Percentiles rank a stretch among this genome's conserved stretches.
Conservation (phyloP, 2,113 vertebrate genomes). For the Chauna torquata region DNA sequence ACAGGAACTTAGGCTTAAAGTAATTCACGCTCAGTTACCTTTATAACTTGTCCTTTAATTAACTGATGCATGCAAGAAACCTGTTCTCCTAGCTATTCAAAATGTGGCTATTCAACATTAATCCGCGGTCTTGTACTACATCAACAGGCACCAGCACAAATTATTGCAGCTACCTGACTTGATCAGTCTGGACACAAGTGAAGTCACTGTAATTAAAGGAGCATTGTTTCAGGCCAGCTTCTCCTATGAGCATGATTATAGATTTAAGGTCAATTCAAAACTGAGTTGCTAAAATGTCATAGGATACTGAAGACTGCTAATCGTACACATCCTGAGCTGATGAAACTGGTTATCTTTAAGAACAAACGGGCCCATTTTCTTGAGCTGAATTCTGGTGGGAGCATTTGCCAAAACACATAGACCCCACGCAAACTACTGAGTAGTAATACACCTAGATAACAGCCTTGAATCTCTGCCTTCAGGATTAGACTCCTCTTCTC, state of each 20-base stretch:
- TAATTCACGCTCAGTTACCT: constrained; percentile 45
- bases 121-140: not conserved
- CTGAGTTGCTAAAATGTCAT: not conserved
- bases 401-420: not conserved
- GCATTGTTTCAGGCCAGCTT: not conserved
- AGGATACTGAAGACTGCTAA: not conserved
- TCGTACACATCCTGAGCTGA: not conserved
- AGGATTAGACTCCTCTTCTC: not conserved
- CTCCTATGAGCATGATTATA: not conserved
- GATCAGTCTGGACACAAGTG: not conserved
- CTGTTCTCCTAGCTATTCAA: constrained; percentile 38
- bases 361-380: not conserved
- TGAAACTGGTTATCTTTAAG: not conserved
- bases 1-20: not conserved
- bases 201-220: not conserved
- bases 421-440: not conserved
- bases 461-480: not conserved
- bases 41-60: constrained; percentile 25
- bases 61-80: constrained; percentile 26
- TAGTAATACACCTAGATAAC: not conserved
- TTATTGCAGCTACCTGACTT: constrained; percentile 1
- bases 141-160: constrained; percentile 18
- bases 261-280: not conserved
- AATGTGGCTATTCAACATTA: constrained; percentile 17
- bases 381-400: not conserved